Evolutionary conservation across 2,113 vertebrate genomes (phyloP), one percentile per base, ranked within the genome.

Genomic region (Elephantulus edwardii): DNA sequence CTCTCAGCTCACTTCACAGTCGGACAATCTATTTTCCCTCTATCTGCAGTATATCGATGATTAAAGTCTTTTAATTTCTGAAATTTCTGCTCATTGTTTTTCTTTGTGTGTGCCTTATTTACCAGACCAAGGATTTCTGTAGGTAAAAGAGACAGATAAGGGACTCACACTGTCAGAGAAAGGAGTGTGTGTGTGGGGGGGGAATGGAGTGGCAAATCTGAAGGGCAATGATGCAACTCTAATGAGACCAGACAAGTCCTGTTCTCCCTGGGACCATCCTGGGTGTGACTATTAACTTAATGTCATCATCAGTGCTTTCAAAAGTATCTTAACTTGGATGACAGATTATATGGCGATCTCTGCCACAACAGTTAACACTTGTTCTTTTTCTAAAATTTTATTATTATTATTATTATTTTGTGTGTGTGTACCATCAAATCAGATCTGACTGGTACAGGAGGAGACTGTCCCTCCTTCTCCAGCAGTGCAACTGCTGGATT

Each of bases 21-120:
- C 56, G n/a, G 4, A 10, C 1, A 16, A 33, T 56, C 38, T 28
- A n/a, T 40, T 86, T 33, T 52, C 3, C n/a, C 26, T 76, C 12
- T 71, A 38, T 64, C 62, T 56, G 33, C 0, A 35, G 30, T 35
- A 50, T 50, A 9, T 66, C 22, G 82, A 50, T 64, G 60, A n/a
- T 75, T 33, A 87, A 84, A n/a, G n/a, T n/a, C n/a, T n/a, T n/a
- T 71, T 38, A 62, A 46, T 70, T 88, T 30, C n/a, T 35, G 44
- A 83, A 60, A 79, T 17, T 12, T 30, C 9, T 85, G 30, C 38
- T 58, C 1, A 14, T 20, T 44, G 4, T 56, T 78, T 28, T 60
- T 28, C 30, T 88, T 48, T 8, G 44, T 35, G 22, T 50, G 40
- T 38, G 33, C 74, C 30, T 86, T 58, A 48, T 16, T 75, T 40